Conservation (phyloP, 1,140 invertebrate species). For the Leptonema lineaticorne region DNA sequence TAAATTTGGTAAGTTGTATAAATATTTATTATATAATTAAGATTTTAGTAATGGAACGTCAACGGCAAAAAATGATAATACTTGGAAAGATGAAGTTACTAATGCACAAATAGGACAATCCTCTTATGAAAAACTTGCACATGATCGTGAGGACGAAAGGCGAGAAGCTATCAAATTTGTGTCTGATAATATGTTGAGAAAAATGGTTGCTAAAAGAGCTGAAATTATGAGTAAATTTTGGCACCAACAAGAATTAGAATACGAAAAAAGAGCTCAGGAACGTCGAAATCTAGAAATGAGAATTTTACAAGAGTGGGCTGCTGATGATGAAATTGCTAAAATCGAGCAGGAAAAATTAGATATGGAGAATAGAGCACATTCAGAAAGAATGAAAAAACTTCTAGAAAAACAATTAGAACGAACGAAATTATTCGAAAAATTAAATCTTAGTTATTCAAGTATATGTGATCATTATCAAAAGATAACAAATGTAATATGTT, state of each 20-base stretch:
- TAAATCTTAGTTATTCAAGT: constrained; percentile 50
- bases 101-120: constrained; percentile 43
- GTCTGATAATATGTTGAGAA: constrained; percentile 48
- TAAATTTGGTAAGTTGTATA: not conserved
- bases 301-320: constrained; percentile 48
- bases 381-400: constrained; percentile 53
- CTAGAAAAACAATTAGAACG: constrained; percentile 53
- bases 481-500: constrained; percentile 46
- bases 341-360: constrained; percentile 49
- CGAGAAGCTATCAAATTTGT: constrained; percentile 46
- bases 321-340: constrained; percentile 50
- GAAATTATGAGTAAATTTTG: constrained; percentile 48
- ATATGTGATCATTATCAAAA: constrained; percentile 50
- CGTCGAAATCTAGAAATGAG: constrained; percentile 47
- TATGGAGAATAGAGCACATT: constrained; percentile 48
- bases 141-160: constrained; percentile 48
- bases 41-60: not conserved
- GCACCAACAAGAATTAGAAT: constrained; percentile 50
- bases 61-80: constrained; percentile 33
- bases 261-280: constrained; percentile 46
- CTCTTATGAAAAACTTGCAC: constrained; percentile 48
- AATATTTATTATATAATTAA: not conserved
- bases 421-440: constrained; percentile 47
- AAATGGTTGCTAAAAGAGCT: constrained; percentile 47
- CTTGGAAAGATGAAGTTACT: constrained; percentile 47